Evolutionary conservation across 92 coral and sea anemone species (phyloP).

Genomic region (Virgularia gustaviana): DNA sequence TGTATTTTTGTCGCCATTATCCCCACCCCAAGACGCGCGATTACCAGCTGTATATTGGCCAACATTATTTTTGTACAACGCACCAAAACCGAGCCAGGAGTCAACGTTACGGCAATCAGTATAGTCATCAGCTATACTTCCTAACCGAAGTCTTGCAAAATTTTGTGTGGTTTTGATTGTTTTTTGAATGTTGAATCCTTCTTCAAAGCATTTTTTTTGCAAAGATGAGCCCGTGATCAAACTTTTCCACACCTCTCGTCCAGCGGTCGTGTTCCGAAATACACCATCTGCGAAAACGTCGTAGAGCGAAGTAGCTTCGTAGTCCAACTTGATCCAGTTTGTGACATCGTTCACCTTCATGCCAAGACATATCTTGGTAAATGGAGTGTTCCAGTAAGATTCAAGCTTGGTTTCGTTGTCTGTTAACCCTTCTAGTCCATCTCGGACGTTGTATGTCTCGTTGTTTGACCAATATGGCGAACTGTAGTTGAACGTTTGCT

Average conservation of each 20-base stretch:
- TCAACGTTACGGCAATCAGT: slow-evolving; percentile 42
- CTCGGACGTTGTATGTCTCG: slow-evolving; percentile 35
- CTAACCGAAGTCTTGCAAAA: slow-evolving; percentile 13
- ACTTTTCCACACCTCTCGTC: slow-evolving; percentile 51
- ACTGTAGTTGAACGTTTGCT: slow-evolving; percentile 41
- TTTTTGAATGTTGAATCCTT: slow-evolving; percentile 47
- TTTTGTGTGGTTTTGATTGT: no score
- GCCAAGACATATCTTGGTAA: slow-evolving; percentile 60
- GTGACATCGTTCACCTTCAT: slow-evolving; percentile 41
- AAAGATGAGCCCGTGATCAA: slow-evolving; percentile 61
- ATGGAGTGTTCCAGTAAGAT: slow-evolving; percentile 61
- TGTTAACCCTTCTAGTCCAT: slow-evolving; percentile 51
- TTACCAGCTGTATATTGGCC: no score
- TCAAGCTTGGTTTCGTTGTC: slow-evolving; percentile 63
- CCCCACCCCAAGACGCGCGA: not conserved
- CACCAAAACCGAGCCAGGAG: slow-evolving; percentile 53
- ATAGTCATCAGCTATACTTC: slow-evolving; percentile 45
- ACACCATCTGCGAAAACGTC: slow-evolving; percentile 51
- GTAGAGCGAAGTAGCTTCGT: slow-evolving; percentile 61
- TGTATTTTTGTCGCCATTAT: not conserved
- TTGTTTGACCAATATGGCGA: slow-evolving; percentile 58
- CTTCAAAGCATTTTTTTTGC: slow-evolving; percentile 52
- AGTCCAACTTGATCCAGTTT: slow-evolving; percentile 38
- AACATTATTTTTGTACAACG: no score
- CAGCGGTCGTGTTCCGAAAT: slow-evolving; percentile 33